Evolutionary conservation across 2,113 vertebrate species (phyloP), one percentile per base, ranked within the genome.

Genomic region (Thymallus thymallus): DNA sequence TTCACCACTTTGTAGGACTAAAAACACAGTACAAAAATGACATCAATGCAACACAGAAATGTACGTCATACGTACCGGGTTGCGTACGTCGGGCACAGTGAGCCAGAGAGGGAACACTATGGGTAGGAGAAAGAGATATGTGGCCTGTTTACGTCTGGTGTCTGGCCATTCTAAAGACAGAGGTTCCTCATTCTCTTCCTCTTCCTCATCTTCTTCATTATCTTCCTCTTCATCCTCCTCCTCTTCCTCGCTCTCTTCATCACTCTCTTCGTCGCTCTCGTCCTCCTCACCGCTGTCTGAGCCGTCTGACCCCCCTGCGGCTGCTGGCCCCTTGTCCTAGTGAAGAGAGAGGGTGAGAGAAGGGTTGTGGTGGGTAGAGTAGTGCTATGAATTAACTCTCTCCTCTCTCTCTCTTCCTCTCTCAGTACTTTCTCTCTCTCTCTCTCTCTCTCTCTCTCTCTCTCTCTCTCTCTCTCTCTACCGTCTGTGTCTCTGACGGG

Each of bases 1-100:
- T 41, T 29, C 7, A 7, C 9, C 35, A 41, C 9, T 41, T 41
- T 41, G 9, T 9, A 41, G 35, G 35, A 10, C 35, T n/a, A 41
- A 7, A 41, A 41, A 41, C 35, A 51, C 48, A 16, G 48, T 3
- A 1, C 12, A 63, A 6, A 20, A 14, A 20, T 55, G 51, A 1
- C 16, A 1, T 16, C n/a, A 60, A 20, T 23, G 20, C 30, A 23
- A 35, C 18, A 13, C 64, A n/a, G 29, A 29, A 1, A 10, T 16
- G 30, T 35, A 16, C 20, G 30, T 35, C 26, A 6, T 23, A 68
- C 87, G 85, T 77, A 98, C 97, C 76, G 85, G 82, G 73, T 97
- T 99, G 74, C 97, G 93, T 80, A 97, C 97, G 0, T 99, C 97
- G 0, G 97, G 97, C 69, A 99, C 88, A 22, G 96, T 96, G 70